Evolutionary conservation across 2,113 vertebrate genomes (phyloP), one percentile per base, ranked within the genome.

Genomic region (Eubucco bourcierii): DNA sequence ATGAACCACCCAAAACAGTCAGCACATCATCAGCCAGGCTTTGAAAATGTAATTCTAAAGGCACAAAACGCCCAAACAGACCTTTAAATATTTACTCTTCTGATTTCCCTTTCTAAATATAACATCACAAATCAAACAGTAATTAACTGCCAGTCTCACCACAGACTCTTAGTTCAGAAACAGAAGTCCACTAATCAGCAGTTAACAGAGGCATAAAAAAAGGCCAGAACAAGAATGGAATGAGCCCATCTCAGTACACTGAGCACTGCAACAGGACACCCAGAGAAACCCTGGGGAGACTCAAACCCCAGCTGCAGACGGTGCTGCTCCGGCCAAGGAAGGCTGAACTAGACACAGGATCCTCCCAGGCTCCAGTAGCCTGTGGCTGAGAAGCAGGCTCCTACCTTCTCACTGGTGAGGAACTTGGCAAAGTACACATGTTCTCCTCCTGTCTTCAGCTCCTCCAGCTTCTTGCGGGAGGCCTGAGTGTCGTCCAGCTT

Each of bases 381-480:
- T 18, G n/a, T 5, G 14, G 79, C 67, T 52, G 33, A 78, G 64
- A 75, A 87, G 21, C 72, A 90, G 55, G 4, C 29, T 79, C 64
- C 1, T 96, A 99, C 99, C 98, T 99, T 99, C 95, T 99, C 99
- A 94, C 99, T 99, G 80, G 99, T 99, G 88, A 99, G 98, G 95
- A 99, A 99, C 97, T 99, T 99, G 3, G 99, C 99, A 93, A 99
- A 99, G 96, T 99, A 99, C 2, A 99, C 99, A 10, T 99, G 99
- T 10, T 99, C 99, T 80, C 98, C 98, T 74, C 98, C 98, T 25
- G 98, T 98, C 97, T 99, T 99, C 23, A 99, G 96, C 91, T 99
- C 99, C 90, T 99, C 99, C 87, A 99, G 94, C 95, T 99, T 99
- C 91, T 98, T 99, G 93, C 99, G 99, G 31, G 99, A 99, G 27